These are phyloP conservation scores for Tachystola acroxantha DNA, from an alignment of 2,888 invertebrate genomes.

Conservation along the genomic window DNA sequence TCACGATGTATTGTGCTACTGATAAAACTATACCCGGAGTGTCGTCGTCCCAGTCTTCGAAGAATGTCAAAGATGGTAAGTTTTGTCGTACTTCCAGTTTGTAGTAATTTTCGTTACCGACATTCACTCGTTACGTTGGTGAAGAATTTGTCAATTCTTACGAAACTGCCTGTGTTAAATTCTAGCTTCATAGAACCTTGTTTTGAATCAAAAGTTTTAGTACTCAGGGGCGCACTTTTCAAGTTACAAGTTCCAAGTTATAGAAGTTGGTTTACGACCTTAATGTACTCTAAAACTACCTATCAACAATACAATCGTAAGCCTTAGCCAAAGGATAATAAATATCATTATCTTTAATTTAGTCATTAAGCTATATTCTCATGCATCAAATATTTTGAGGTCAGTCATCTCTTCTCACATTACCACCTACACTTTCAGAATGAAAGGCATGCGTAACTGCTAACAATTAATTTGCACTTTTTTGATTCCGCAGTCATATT, in stretches of 20 bases:
- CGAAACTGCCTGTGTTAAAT: no score
- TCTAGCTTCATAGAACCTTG: no score
- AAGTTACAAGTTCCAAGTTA: neutral
- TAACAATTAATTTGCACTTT: no score
- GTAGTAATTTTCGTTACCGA: no score
- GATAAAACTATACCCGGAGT: conserved; percentile 86
- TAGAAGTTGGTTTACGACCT: neutral
- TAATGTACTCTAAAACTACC: no score
- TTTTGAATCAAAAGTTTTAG: neutral
- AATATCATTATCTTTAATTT: no score
- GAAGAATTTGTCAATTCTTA: no score
- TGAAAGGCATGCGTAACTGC: neutral
- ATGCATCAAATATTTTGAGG: conserved; percentile 12
- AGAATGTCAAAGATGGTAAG: conserved; percentile 88
- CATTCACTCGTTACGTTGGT: no score
- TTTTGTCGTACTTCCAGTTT: conserved; percentile 35
- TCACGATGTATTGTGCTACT: conserved; percentile 85
- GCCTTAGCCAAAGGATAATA: no score
- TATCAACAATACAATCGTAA: no score
- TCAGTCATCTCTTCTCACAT: conserved; percentile 8
- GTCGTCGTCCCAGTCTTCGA: conserved; percentile 83
- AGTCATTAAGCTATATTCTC: neutral
- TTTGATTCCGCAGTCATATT: no score
- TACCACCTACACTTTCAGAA: conserved; percentile 1
- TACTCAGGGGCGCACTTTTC: neutral